Evolutionary conservation across 2,888 invertebrate genomes (phyloP).

Genomic region (Antitype chi): DNA sequence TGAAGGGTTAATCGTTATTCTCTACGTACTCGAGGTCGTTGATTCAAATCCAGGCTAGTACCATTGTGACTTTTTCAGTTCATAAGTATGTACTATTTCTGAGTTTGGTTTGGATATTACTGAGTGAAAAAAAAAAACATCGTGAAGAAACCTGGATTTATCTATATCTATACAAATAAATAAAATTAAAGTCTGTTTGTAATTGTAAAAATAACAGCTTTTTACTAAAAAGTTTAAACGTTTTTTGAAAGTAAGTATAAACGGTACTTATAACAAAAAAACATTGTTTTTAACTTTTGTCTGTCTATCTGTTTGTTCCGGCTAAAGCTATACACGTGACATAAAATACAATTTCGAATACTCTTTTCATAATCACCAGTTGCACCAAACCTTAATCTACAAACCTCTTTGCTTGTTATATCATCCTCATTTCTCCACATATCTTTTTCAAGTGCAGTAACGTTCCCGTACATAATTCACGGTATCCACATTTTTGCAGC

Average conservation of each 20-base stretch:
- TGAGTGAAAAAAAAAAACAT: not conserved
- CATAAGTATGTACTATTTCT: not conserved
- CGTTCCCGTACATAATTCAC: constrained; percentile 61
- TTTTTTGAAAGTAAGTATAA: too few relatives aligned
- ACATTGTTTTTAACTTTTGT: too few relatives aligned
- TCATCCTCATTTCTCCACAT: constrained; percentile 42
- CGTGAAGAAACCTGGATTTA: not conserved
- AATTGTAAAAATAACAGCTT: too few relatives aligned
- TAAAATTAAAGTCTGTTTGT: too few relatives aligned
- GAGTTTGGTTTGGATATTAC: not conserved
- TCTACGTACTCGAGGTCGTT: not conserved
- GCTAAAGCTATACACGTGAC: too few relatives aligned
- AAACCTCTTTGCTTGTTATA: not conserved
- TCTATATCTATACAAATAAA: too few relatives aligned
- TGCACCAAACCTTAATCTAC: not conserved
- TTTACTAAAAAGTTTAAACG: too few relatives aligned
- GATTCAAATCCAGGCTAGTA: not conserved
- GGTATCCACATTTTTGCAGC: constrained; percentile 55
- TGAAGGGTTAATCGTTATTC: too few relatives aligned
- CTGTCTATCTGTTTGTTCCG: too few relatives aligned
- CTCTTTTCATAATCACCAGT: not conserved
- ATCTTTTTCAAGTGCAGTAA: constrained; percentile 67
- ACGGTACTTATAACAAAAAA: too few relatives aligned
- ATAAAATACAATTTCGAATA: not conserved
- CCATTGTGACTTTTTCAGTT: not conserved